Evolutionary conservation across 2,888 invertebrate genomes (phyloP), one percentile per base, ranked within the genome.

Genomic region (Synergus gifuensis): DNA sequence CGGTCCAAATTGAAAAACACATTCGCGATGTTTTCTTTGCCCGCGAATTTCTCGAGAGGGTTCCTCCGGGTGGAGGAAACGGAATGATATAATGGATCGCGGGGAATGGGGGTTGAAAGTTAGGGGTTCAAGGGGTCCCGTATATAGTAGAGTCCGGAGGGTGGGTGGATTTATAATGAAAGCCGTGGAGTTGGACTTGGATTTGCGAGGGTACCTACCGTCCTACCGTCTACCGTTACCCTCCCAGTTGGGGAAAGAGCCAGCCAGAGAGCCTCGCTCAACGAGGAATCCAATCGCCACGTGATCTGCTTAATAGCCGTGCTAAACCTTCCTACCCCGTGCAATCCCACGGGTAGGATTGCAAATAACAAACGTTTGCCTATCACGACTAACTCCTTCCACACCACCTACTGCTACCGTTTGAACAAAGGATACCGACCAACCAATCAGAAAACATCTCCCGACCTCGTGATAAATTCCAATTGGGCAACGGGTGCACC

Each of bases 101-200:
- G 87, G 88, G 87, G 89, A 91, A 88, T 87, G 88, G 89, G 86
- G 90, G 89, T 89, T 89, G 90, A 89, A 90, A 91, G 89, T 91
- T 90, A 89, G 89, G 88, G 88, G 85, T 87, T 87, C 82, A 86
- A 87, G 87, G 87, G 81, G 82, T 79, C 49, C 80, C 76, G 79
- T 28, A 28, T 76, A 82, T 81, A 83, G 84, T 78, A 82, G 82
- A 79, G 79, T 79, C 82, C 63, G 83, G 78, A 84, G 89, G 86
- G 85, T 85, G 86, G 88, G 89, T 88, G 91, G 91, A 92, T 92
- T 92, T 92, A 92, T 91, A 92, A 91, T 92, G 91, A 91, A 91
- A 91, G 89, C 89, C 87, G 89, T 89, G 87, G 89, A 91, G 90
- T 91, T 89, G 89, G 90, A 90, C 88, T 89, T 86, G 89, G 88